Evolutionary conservation across 2,797 vertebrate species (phyloP).

Genomic region (Coluber constrictor): DNA sequence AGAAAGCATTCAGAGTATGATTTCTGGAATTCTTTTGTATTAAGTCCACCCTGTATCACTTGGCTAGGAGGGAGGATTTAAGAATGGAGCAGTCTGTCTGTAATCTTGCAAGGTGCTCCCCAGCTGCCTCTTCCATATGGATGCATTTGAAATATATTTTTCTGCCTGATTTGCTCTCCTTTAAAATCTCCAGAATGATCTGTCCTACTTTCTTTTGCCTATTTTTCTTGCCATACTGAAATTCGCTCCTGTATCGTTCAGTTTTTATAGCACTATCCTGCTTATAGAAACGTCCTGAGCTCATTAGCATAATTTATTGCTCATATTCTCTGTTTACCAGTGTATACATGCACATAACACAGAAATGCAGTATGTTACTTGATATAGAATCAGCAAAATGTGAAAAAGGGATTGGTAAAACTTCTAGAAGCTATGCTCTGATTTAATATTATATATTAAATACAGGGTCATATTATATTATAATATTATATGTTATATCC

Average conservation of each 20-base stretch:
- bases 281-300: neutral
- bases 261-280: neutral
- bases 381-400: neutral
- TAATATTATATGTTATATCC: neutral
- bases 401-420: neutral
- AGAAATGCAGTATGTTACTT: neutral
- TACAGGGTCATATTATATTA: neutral
- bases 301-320: neutral
- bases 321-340: neutral
- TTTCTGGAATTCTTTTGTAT: neutral
- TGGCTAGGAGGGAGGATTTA: neutral
- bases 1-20: neutral
- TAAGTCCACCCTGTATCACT: neutral
- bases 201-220: neutral
- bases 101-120: neutral
- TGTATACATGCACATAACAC: neutral
- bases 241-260: neutral
- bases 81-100: neutral
- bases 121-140: neutral
- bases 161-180: neutral
- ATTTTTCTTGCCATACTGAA: neutral
- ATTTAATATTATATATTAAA: neutral
- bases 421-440: neutral
- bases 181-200: neutral
- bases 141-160: neutral